Base-by-base conservation (phyloP, 2,888 invertebrate species). In the Apocheima hispidaria region DNA sequence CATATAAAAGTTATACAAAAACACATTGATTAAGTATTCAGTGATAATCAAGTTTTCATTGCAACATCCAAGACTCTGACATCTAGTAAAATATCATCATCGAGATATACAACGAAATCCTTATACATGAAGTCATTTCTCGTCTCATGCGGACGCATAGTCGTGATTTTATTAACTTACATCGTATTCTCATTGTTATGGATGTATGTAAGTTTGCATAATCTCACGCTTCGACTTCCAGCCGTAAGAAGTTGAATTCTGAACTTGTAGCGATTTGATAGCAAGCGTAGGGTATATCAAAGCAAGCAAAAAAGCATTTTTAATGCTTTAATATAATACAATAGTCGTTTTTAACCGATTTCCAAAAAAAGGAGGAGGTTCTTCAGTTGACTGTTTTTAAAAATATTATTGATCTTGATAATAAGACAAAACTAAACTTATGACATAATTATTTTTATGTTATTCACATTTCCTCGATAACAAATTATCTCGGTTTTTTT, bases 131-230 rank as follows among this genome's bases (percentile, higher is more conserved):
- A 28, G 12, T 41, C 20, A 9, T 20, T 28, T 2, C n/a, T 10
- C 26, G 38, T 51, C 18, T 28, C 28, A 12, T 30, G 9, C 30
- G 18, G 48, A 38, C 49, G 49, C 49, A 43, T 23, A 60, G 43
- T 55, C 60, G 54, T 60, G 60, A 60, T 49, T 60, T 41, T 49
- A 60, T 60, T 60, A 54, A 36, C 60, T 49, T 53, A 60, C 43
- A 43, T 54, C 40, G 23, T 35, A 20, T 49, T 41, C 53, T 53
- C 49, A 38, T 60, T 50, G 43, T 54, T 30, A 55, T 60, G 54
- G 30, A 54, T 55, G 60, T 54, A 49, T 43, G 43, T 53, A 51
- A 44, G 52, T 53, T 60, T 38, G 60, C 43, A 50, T 54, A 43
- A 54, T 60, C 60, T 60, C 60, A 60, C 60, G 60, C 60, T n/a